Base-by-base conservation (phyloP, 2,888 invertebrate genomes). In the Amphipyra tragopoginis region DNA sequence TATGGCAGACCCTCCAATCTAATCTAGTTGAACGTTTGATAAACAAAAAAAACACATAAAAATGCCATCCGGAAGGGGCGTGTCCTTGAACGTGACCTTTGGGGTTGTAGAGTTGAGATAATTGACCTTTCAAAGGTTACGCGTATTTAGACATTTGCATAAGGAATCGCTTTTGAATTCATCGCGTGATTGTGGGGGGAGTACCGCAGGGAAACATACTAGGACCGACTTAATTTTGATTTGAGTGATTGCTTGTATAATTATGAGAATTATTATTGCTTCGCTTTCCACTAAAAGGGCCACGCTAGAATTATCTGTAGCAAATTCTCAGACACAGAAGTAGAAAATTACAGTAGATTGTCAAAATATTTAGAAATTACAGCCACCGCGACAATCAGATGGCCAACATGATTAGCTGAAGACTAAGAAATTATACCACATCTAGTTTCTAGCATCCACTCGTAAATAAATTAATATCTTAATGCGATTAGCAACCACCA, bases 21-120 rank as follows among this genome's bases (percentile, higher is more conserved):
- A 84, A 88, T 88, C 88, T 87, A 78, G 59, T 73, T 55, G 63
- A 79, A 67, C 70, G 78, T 79, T 79, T 65, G 62, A 74, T 77
- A 83, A 77, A 78, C 72, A 72, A 77, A 77, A 66, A 79, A 63
- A 63, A 34, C 72, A 34, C 72, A 54, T 82, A 79, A 81, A 80
- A 49, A 48, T 61, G 38, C 62, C 65, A 51, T 45, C 51, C 66
- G 66, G 55, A 69, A 65, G 49, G 54, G 51, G 57, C 52, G 47
- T 56, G 71, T 57, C 67, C 72, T 66, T 67, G 70, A 59, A 43
- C 50, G 56, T 66, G 64, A 64, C 76, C 61, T 70, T 74, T 49
- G 26, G 26, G 6, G 38, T 57, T 45, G 29, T 10, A 59, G 33
- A 3, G 63, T 55, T 61, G 56, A n/a, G n/a, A 60, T 69, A 47